Evolutionary conservation across 2,888 invertebrate species (phyloP), one percentile per base, ranked within the genome.

Genomic region (Dasysyrphus tricinctus): DNA sequence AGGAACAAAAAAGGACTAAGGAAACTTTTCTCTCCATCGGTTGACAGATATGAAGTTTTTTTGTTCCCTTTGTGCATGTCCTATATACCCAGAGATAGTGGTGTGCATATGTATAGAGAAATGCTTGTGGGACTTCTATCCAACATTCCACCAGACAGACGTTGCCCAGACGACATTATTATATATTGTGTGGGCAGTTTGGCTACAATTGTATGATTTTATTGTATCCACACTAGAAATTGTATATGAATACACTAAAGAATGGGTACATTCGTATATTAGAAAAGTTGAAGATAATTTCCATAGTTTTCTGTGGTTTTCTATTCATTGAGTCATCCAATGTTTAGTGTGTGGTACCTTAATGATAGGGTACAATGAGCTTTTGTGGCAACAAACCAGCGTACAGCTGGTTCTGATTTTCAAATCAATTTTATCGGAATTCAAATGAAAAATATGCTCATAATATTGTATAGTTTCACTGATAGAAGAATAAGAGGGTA

Each of bases 101-200:
- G 39, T 32, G 5, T 56, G 54, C 8, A 29, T 24, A 24, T 47
- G 9, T 2, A 59, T 16, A 47, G 9, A 24, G 34, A 29, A 54
- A 37, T 72, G 65, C n/a, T 54, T 67, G 77, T 77, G 57, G 73
- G 78, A 67, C 34, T 77, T 67, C 44, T 19, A 57, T 42, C 61
- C 39, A 61, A 73, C 59, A 69, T 57, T 78, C 61, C 47, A 78
- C 54, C 32, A 82, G 73, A 67, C 73, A 74, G 81, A 82, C 78
- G 39, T 34, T 74, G 39, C 37, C 73, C 65, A 82, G 78, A 78
- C 77, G 67, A 63, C 19, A 63, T 44, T 37, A 72, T 65, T 76
- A n/a, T 76, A n/a, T 57, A 16, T 39, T 57, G 51, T 54, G 44
- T 72, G 65, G 59, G 54, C 51, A 49, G 34, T 65, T 49, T 54